Base-by-base conservation (phyloP, 2,113 vertebrate genomes). In the Tautogolabrus adspersus region DNA sequence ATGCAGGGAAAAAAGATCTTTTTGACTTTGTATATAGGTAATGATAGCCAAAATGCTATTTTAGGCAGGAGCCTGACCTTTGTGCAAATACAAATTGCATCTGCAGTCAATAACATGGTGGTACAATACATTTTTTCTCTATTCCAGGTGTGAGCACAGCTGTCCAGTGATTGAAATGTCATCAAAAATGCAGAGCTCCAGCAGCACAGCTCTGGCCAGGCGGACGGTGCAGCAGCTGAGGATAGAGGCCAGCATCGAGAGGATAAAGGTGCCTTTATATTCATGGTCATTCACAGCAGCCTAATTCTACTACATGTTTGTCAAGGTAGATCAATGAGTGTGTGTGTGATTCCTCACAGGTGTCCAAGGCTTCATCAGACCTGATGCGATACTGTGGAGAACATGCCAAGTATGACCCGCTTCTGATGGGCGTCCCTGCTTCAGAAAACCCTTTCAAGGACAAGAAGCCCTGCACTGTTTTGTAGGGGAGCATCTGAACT, bases 381-480 rank as follows among this genome's bases (percentile, higher is more conserved):
- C 95, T 98, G 5, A 96, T 97, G 97, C 95, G 95, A 59, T 98
- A 97, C 90, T 98, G 97, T 10, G 95, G 96, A 70, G 96, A 98
- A 42, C 96, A 97, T 0, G 96, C 96, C 87, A 96, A 96, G 92
- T 95, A 94, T 5, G 97, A 98, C 61, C 96, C 96, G 0, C 62
- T 98, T 87, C 95, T 98, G 3, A 95, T 95, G 88, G 97, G 97
- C 6, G 95, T 98, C 2, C 96, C 96, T 0, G 91, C 97, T 9
- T 98, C 97, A 0, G 97, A 98, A 93, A 98, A 98, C 91, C 97
- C 97, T 10, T 98, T 98, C 94, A 98, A 97, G 91, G 97, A 98
- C 91, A 98, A 97, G 90, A 97, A 97, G 79, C 96, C 96, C 6
- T 98, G 97, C 87, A 92, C 94, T 80, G 93, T 98, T 82, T 91